A percentile compares a stretch with the other conserved stretches of the same genome.
Conservation (phyloP, 1,140 invertebrate genomes). For the Euura saliciscinereae region DNA sequence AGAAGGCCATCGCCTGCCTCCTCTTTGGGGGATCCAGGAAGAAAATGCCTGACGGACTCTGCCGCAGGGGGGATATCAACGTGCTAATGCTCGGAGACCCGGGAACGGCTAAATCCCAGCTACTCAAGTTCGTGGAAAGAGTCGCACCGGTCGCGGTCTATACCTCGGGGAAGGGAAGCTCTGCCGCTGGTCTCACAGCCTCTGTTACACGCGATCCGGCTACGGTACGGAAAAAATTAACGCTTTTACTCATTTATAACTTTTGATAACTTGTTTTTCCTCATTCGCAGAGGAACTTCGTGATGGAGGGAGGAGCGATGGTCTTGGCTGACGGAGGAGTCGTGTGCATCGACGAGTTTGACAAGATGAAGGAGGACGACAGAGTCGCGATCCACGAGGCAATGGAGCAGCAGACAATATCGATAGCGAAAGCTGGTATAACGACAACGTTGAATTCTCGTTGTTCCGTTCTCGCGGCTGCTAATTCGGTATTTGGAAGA, state of each 20-base stretch:
- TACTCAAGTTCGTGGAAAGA: slow-evolving; percentile 97
- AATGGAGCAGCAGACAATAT: slow-evolving; percentile 99
- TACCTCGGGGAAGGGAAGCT: slow-evolving; percentile 98
- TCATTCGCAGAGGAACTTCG: slow-evolving; percentile 85
- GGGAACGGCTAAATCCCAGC: slow-evolving; percentile 97
- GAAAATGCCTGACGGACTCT: slow-evolving; percentile 93
- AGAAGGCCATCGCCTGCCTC: slow-evolving; percentile 95
- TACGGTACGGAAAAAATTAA: slow-evolving; percentile 68
- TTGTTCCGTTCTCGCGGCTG: slow-evolving; percentile 97
- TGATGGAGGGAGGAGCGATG: slow-evolving; percentile 99
- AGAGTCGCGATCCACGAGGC: slow-evolving; percentile 99
- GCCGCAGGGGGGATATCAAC: slow-evolving; percentile 96
- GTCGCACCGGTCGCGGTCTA: slow-evolving; percentile 97
- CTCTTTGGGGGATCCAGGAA: slow-evolving; percentile 93
- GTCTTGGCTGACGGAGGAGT: slow-evolving; percentile 98
- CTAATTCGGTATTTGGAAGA: slow-evolving; percentile 97
- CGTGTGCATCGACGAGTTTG: slow-evolving; percentile 99
- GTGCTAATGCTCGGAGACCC: slow-evolving; percentile 96
- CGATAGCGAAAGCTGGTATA: slow-evolving; percentile 99
- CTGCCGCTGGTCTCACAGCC: slow-evolving; percentile 97
- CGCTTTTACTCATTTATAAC: slow-evolving; percentile 11
- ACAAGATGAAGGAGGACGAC: slow-evolving; percentile 99
- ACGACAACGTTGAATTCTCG: slow-evolving; percentile 98
- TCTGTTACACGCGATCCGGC: slow-evolving; percentile 94
- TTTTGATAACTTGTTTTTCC: neutral